Evolutionary conservation across 1,140 invertebrate genomes (phyloP), one percentile per base, ranked within the genome.

Genomic region (Papilio glaucus): DNA sequence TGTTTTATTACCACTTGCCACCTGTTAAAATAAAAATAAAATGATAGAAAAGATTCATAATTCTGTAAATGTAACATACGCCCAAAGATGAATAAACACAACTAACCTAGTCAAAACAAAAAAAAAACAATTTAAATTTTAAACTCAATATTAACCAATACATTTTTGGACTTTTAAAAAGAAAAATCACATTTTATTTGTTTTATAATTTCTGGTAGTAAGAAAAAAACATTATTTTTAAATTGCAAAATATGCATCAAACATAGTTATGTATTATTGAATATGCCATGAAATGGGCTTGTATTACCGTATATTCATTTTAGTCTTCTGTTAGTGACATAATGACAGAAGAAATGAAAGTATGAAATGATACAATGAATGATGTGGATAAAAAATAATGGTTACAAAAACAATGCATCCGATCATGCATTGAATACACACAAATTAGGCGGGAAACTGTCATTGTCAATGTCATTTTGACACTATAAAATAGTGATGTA

Each of bases 1-100:
- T 1, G 97, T 96, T 75, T 95, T 95, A 83, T 97, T 98, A 1
- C 96, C 96, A 82, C 97, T 97, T 0, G 97, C 96, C 77, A 96
- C 89, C 91, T 93, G 85, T 6, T 74, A 81, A 79, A 74, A 33
- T 18, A 75, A 92, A 72, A 53, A 26, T n/a, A n/a, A n/a, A n/a
- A n/a, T n/a, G n/a, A n/a, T 71, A 74, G 61, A 69, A 70, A 72
- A 49, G 21, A 45, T 37, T 42, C 33, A 61, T 68, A 42, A 2
- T 42, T n/a, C n/a, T 29, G 29, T 62, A 0, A 37, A 37, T n/a
- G 26, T 62, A 62, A 15, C 13, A 37, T 62, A 62, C 10, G 13
- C 29, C 26, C 33, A 62, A 62, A 33, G 12, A 33, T 33, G 24
- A 12, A 37, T 3, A 1, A 60, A 42, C 1, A 42, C 2, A 15